Conservation (phyloP, 2,113 vertebrate species). For the Bujurquina vittata region DNA sequence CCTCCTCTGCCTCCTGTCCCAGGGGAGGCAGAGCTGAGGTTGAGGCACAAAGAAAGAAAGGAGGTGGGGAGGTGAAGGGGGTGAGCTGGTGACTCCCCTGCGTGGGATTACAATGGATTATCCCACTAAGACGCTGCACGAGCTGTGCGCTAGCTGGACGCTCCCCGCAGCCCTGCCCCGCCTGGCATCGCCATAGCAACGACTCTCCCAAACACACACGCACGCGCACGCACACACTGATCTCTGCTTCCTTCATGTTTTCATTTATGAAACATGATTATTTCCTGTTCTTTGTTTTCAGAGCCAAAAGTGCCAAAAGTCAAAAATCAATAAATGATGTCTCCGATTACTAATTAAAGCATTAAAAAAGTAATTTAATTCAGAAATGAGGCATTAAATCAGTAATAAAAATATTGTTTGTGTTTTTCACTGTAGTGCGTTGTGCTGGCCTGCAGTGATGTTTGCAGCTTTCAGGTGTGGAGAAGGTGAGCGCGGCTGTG, state of each 20-base stretch:
- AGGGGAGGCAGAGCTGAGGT: conserved; percentile 38
- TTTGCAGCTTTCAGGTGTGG: not conserved
- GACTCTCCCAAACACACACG: not conserved
- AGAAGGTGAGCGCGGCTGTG: not conserved
- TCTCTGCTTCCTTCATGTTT: too few species aligned
- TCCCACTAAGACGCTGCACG: conserved; percentile 74
- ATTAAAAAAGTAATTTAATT: not conserved
- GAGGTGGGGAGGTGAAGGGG: not conserved
- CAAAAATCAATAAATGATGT: not conserved
- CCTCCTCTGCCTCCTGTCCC: conserved; percentile 29
- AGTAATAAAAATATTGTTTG: too few species aligned
- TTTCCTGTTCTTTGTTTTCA: too few species aligned
- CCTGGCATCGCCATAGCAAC: conserved; percentile 75
- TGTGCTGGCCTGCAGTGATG: accelerated
- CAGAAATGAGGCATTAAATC: too few species aligned
- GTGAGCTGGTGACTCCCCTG: conserved; percentile 52
- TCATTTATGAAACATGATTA: too few species aligned
- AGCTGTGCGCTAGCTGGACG: conserved; percentile 57
- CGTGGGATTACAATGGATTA: conserved; percentile 82
- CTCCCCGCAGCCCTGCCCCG: conserved; percentile 15
- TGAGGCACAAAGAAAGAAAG: not conserved
- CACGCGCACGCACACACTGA: not conserved
- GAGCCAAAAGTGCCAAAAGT: not conserved
- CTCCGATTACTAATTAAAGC: too few species aligned
- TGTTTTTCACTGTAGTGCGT: not conserved